These are phyloP conservation scores for Thelaira solivaga DNA, from an alignment of 2,888 invertebrate species.

Conservation along the genomic window DNA sequence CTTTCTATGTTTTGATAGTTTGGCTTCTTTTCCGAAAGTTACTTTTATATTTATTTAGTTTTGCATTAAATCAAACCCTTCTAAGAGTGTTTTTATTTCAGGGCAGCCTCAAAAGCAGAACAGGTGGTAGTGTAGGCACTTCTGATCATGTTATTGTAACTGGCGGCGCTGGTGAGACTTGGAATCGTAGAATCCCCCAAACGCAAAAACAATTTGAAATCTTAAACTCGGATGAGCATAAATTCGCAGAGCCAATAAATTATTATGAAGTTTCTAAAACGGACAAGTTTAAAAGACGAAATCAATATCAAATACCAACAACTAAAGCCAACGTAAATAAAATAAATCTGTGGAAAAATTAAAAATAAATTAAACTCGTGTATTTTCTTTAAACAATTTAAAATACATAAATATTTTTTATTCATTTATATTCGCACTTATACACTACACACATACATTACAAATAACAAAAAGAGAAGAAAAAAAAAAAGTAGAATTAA, in stretches of 20 bases:
- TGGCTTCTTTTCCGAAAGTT: too few relatives aligned
- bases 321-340: background rate
- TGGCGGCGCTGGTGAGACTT: constrained; percentile 67
- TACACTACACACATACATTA: too few relatives aligned
- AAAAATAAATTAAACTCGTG: background rate
- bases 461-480: too few relatives aligned
- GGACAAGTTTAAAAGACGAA: constrained; percentile 31
- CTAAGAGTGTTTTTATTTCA: constrained; percentile 66
- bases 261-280: constrained; percentile 28
- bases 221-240: constrained; percentile 2
- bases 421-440: constrained; percentile 19
- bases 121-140: constrained; percentile 77
- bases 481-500: background rate
- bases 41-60: too few relatives aligned
- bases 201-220: constrained; percentile 21
- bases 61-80: constrained; percentile 2
- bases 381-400: constrained; percentile 20
- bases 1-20: too few relatives aligned
- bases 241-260: constrained; percentile 8
- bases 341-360: background rate
- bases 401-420: constrained; percentile 23
- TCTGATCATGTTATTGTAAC: constrained; percentile 79
- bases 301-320: background rate
- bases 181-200: constrained; percentile 76
- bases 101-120: constrained; percentile 81